Evolutionary conservation across 2,797 vertebrate genomes (phyloP).

Genomic region (Cyclura pinguis): DNA sequence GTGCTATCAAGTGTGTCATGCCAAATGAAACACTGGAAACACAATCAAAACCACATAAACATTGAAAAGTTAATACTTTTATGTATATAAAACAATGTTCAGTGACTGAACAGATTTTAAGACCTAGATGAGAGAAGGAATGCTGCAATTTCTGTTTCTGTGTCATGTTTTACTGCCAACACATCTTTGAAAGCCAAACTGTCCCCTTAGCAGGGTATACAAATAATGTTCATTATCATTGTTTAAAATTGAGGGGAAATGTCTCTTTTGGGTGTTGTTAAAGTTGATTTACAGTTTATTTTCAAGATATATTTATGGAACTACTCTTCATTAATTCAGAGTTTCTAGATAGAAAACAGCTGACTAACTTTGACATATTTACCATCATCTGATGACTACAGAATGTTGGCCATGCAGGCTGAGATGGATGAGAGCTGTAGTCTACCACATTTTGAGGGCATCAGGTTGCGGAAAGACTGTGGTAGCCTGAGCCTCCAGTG

Average conservation of each 20-base stretch:
- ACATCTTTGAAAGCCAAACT: conserved; percentile 20
- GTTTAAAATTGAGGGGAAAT: conserved; percentile 31
- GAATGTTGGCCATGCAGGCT: background rate
- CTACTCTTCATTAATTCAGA: conserved; percentile 25
- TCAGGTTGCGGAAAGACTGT: background rate
- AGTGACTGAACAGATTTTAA: conserved; percentile 32
- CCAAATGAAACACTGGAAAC: conserved; percentile 59
- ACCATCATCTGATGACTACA: background rate
- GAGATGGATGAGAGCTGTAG: background rate
- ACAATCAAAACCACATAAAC: conserved; percentile 59
- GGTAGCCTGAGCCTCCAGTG: background rate
- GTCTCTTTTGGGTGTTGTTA: conserved; percentile 23
- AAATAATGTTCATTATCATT: conserved; percentile 18
- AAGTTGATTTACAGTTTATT: conserved; percentile 39
- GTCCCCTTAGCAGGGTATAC: background rate
- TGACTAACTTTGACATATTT: background rate
- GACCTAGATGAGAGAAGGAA: background rate
- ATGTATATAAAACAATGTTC: conserved; percentile 18
- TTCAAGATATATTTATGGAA: background rate
- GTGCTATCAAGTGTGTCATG: background rate
- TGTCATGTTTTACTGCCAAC: conserved; percentile 21
- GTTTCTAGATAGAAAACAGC: background rate
- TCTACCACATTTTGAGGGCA: background rate
- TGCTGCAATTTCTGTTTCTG: conserved; percentile 31
- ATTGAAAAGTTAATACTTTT: conserved; percentile 42